A percentile compares a stretch with the other conserved stretches of the same genome.
These are phyloP conservation scores for Folsomia manolachei DNA, from an alignment of 2,888 invertebrate genomes.

Conservation along the genomic window DNA sequence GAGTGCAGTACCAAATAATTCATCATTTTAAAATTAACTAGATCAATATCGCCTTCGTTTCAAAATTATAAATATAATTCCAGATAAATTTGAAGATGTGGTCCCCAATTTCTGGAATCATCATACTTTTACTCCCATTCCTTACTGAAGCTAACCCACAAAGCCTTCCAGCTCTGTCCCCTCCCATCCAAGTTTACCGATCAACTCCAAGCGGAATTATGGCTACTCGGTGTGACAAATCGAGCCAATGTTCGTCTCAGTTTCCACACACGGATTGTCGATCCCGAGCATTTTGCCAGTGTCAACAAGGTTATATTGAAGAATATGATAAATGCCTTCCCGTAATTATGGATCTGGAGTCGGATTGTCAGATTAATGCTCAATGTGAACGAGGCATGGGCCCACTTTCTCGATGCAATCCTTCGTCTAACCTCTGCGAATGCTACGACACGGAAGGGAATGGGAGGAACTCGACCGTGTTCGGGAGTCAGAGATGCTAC, in stretches of 20 bases:
- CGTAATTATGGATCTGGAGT: slow-evolving; percentile 3
- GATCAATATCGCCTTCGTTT: too few relatives aligned
- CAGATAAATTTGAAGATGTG: too few relatives aligned
- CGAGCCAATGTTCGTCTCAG: slow-evolving; percentile 13
- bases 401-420: slow-evolving; percentile 20
- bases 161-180: too few relatives aligned
- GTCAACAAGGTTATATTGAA: neutral
- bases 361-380: slow-evolving; percentile 17
- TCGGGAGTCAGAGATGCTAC: slow-evolving; percentile 26
- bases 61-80: too few relatives aligned
- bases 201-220: neutral
- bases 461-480: slow-evolving; percentile 27
- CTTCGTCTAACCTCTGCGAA: slow-evolving; percentile 25
- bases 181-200: too few relatives aligned
- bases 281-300: neutral
- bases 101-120: too few relatives aligned
- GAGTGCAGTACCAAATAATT: too few relatives aligned
- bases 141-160: too few relatives aligned
- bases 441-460: slow-evolving; percentile 29
- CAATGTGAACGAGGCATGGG: slow-evolving; percentile 22
- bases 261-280: slow-evolving; percentile 12
- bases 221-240: neutral
- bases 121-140: too few relatives aligned
- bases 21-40: too few relatives aligned
- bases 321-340: slow-evolving; percentile 21